Conservation (phyloP, 2,888 invertebrate species). For the Isotomurus palustris region DNA sequence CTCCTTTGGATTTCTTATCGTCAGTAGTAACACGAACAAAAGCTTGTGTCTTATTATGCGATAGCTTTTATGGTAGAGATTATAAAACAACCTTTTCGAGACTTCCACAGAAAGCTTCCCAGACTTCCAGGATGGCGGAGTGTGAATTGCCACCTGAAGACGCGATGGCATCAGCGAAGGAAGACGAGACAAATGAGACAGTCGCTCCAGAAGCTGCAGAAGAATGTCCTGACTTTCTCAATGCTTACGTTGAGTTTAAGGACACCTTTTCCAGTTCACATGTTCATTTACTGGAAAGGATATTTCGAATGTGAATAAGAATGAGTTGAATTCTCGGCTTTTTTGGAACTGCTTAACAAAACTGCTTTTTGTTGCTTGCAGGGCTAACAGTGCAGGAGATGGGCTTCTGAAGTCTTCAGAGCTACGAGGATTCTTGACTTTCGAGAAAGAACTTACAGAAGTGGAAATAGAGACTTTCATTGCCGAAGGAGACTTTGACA, state of each 20-base stretch:
- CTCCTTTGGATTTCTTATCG: too few relatives aligned
- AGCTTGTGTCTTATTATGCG: too few relatives aligned
- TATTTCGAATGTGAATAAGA: background rate
- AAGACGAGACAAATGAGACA: too few relatives aligned
- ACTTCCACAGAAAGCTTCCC: too few relatives aligned
- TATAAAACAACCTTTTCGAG: too few relatives aligned
- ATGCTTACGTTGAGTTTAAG: background rate
- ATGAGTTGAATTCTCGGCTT: background rate
- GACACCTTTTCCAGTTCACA: background rate
- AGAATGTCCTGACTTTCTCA: background rate
- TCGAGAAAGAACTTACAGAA: background rate
- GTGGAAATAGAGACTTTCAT: background rate
- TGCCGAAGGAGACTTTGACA: background rate
- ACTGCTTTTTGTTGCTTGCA: background rate
- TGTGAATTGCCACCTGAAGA: too few relatives aligned
- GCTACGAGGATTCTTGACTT: background rate
- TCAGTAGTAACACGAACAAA: too few relatives aligned
- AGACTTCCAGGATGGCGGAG: too few relatives aligned
- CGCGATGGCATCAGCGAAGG: too few relatives aligned
- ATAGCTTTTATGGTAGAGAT: too few relatives aligned
- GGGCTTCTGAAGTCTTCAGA: background rate
- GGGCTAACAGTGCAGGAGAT: constrained; percentile 6
- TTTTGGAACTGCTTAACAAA: background rate
- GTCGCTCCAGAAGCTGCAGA: too few relatives aligned
- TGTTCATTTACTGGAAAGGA: background rate